Percentiles rank a stretch among this genome's conserved stretches.
Evolutionary conservation across 2,888 invertebrate genomes (phyloP).

Genomic region (Acanthosepion esculentum): DNA sequence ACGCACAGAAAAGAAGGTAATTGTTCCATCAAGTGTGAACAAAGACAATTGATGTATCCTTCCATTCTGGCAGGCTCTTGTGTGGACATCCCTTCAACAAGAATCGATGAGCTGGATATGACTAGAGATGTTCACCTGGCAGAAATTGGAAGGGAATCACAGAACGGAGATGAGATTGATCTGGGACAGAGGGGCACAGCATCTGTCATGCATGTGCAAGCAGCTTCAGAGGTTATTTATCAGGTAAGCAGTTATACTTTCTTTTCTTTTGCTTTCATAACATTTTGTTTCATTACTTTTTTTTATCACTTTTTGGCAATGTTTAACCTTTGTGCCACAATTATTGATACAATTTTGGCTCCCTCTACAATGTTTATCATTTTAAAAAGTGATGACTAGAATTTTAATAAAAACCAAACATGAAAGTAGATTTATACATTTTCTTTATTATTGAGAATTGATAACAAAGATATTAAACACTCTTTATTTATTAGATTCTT

Average conservation of each 20-base stretch:
- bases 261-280: too few relatives aligned
- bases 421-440: too few relatives aligned
- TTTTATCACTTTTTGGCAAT: too few relatives aligned
- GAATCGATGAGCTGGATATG: constrained; percentile 6
- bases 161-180: constrained; percentile 2
- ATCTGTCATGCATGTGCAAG: background rate
- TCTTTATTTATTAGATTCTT: too few relatives aligned
- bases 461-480: too few relatives aligned
- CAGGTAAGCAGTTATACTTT: background rate
- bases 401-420: too few relatives aligned
- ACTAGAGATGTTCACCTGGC: constrained; percentile 6
- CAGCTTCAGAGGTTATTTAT: background rate
- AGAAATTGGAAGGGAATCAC: background rate
- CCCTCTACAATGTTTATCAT: too few relatives aligned
- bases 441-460: too few relatives aligned
- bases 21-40: background rate
- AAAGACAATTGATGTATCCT: background rate
- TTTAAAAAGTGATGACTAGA: too few relatives aligned
- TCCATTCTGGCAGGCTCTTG: background rate
- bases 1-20: constrained; percentile 1
- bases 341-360: too few relatives aligned
- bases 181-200: background rate
- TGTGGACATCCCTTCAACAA: background rate
- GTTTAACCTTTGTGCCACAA: too few relatives aligned
- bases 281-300: too few relatives aligned